Percentiles rank a stretch among this genome's conserved stretches.
These are phyloP conservation scores for Chlamydotis undulata DNA, from an alignment of 2,113 vertebrate species.

Conservation along the genomic window DNA sequence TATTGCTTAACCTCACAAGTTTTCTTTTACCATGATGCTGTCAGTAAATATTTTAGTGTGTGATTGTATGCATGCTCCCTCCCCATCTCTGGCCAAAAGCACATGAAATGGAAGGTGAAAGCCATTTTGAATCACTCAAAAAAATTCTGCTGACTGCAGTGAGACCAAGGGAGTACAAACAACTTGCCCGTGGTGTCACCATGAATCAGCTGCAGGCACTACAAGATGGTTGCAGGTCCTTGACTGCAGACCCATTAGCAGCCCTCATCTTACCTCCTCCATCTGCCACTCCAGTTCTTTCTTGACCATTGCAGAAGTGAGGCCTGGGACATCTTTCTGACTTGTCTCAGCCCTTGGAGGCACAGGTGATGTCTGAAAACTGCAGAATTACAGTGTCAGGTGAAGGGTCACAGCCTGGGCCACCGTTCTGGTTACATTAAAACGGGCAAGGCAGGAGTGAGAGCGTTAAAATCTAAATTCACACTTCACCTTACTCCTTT, in stretches of 20 bases:
- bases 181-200: accelerated
- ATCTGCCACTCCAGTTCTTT: background rate
- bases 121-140: background rate
- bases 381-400: background rate
- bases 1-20: background rate
- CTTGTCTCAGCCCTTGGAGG: background rate
- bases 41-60: accelerated
- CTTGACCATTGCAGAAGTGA: background rate
- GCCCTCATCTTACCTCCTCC: background rate
- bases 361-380: background rate
- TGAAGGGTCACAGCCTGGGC: background rate
- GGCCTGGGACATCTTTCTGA: background rate
- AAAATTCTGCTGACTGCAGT: background rate
- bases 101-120: background rate
- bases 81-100: background rate
- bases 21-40: background rate
- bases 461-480: background rate
- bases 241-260: background rate
- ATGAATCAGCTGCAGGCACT: background rate
- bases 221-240: background rate
- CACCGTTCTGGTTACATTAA: background rate
- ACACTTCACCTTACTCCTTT: background rate
- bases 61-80: background rate
- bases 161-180: background rate
- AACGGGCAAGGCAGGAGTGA: background rate